Evolutionary conservation across 2,113 vertebrate species (phyloP), one percentile per base, ranked within the genome.

Genomic region (Diadophis punctatus): DNA sequence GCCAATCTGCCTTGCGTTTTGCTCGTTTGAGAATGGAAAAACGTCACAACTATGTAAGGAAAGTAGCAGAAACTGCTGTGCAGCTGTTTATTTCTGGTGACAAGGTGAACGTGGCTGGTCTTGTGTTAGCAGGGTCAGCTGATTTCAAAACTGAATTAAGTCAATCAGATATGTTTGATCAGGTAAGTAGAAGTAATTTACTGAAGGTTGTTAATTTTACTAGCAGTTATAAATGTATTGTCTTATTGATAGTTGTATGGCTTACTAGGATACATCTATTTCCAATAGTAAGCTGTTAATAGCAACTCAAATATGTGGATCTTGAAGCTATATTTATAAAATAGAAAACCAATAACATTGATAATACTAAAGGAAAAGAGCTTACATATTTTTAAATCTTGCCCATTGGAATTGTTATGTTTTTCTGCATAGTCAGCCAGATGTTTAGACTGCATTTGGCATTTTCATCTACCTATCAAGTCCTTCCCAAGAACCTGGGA

Each of bases 121-220:
- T 99, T 91, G 99, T 99, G 94, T 97, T 99, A 94, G 99, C 99
- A 93, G 99, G 99, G 8, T 99, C 99, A 27, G 99, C 99, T 11
- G 99, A 99, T 97, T 99, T 99, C 97, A 99, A 99, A 98, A 99
- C 99, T 0, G 99, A 99, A 95, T 97, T 99, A 94, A 99, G 99
- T 96, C 99, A 99, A 63, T 99, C 99, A 2, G 99, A 99, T 97
- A 99, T 99, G 99, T 99, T 99, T 95, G 99, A 99, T 96, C 99
- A 99, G 98, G 99, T 99, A 97, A 87, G 18, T 22, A 23, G 74
- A 80, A 80, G 8, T 80, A 80, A 80, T 43, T 80, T 80, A 18
- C 34, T 80, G 34, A 4, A 8, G 74, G 34, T 22, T 80, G 34
- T 39, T 39, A 20, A 22, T 80, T 22, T 80, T 80, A 39, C 74